Conservation (phyloP, 2,113 vertebrate species). For the Silurus asotus region DNA sequence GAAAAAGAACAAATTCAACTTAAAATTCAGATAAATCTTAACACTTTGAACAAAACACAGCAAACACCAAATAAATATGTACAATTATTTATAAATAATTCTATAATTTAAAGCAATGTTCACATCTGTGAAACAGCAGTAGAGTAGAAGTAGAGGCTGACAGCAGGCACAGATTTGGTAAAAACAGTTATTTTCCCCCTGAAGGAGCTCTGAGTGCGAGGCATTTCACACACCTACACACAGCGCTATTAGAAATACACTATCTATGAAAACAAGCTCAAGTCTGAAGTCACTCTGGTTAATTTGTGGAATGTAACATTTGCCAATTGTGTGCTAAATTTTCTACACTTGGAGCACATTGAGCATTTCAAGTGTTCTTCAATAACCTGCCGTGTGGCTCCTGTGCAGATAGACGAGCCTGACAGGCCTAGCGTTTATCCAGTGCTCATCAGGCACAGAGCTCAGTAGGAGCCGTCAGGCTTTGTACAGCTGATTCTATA, state of each 20-base stretch:
- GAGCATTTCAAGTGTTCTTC: conserved; percentile 48
- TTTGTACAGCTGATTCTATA: conserved; percentile 3
- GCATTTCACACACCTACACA: conserved; percentile 54
- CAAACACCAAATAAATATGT: conserved; percentile 82
- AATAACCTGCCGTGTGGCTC: conserved; percentile 42
- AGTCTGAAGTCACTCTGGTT: conserved; percentile 56
- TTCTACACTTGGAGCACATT: conserved; percentile 39
- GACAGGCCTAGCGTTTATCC: conserved; percentile 8
- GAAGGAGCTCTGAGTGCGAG: conserved; percentile 38
- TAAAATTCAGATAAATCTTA: conserved; percentile 56
- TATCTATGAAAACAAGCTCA: conserved; percentile 44
- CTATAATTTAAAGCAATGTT: conserved; percentile 66
- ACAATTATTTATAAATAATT: conserved; percentile 79
- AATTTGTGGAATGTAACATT: conserved; percentile 73
- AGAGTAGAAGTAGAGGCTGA: conserved; percentile 39
- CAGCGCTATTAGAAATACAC: conserved; percentile 35
- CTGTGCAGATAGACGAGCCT: conserved; percentile 22
- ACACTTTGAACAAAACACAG: conserved; percentile 67
- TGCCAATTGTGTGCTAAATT: conserved; percentile 59
- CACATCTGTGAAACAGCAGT: conserved; percentile 52
- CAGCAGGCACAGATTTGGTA: conserved; percentile 55
- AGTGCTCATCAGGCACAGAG: conserved; percentile 22
- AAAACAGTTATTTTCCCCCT: conserved; percentile 26
- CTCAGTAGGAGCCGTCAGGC: conserved; percentile 27
- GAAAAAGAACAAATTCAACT: conserved; percentile 56